Evolutionary conservation across 2,888 invertebrate genomes (phyloP).

Genomic region (Drosophila picticornis): DNA sequence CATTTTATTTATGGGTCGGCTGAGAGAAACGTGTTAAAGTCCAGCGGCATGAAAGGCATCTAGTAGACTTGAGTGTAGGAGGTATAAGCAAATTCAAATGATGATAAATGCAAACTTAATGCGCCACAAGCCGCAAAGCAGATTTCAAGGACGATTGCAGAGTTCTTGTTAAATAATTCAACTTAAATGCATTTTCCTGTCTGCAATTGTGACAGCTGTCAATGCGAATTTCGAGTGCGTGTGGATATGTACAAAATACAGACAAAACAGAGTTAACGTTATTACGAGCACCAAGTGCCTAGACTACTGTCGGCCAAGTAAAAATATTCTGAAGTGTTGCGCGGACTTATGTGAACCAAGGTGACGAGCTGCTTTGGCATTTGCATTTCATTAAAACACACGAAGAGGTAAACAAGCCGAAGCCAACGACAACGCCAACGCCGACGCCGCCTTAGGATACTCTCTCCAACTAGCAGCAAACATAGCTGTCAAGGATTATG

Average conservation of each 20-base stretch:
- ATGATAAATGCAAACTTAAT: constrained; percentile 71
- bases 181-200: constrained; percentile 55
- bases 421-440: constrained; percentile 15
- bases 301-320: constrained; percentile 11
- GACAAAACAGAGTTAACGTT: constrained; percentile 43
- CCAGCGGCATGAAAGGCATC: constrained; percentile 4
- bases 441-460: constrained; percentile 17
- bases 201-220: constrained; percentile 49
- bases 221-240: constrained; percentile 13
- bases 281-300: constrained; percentile 63
- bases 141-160: not conserved
- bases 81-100: constrained; percentile 52
- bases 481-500: constrained; percentile 40
- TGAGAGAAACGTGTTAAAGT: constrained; percentile 2
- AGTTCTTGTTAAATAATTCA: constrained; percentile 40
- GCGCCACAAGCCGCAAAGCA: constrained; percentile 17
- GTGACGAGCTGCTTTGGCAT: constrained; percentile 59
- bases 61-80: constrained; percentile 11
- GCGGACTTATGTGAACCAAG: constrained; percentile 14
- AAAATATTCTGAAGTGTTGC: not conserved
- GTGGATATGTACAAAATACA: constrained; percentile 19
- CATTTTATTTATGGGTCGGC: constrained; percentile 64
- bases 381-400: constrained; percentile 78
- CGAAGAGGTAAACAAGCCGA: constrained; percentile 63
- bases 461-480: constrained; percentile 30